Evolutionary conservation across 2,888 invertebrate species (phyloP), one percentile per base, ranked within the genome.

Genomic region (Scaptomyza parva): DNA sequence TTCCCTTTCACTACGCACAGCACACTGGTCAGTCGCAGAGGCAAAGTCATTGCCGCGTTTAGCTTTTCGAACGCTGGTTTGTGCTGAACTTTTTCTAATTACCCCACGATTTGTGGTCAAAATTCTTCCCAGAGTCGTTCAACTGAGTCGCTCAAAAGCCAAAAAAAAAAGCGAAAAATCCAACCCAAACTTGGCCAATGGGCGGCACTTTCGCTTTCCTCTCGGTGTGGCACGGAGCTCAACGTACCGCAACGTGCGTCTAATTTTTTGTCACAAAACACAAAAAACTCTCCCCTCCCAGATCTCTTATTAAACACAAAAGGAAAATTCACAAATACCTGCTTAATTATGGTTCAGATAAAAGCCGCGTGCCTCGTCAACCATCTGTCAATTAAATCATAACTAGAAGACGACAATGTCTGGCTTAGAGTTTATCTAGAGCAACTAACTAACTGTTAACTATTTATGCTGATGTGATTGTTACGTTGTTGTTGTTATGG

Each of bases 111-210:
- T 89, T 88, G 87, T 87, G 87, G 87, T 88, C 76, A 72, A 84
- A 82, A 89, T 89, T 86, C 89, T 89, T 82, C 85, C 78, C 89
- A 88, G 75, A 80, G 70, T 60, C 86, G 78, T 72, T 86, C 86
- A 78, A 68, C 78, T 88, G 86, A 68, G 87, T 77, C 78, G 37
- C 17, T 80, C 28, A 9, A 28, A 22, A 26, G 24, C 24, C 3
- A 76, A 66, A 44, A 28, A 35, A 35, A 45, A 28, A 35, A 28
- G 30, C 30, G 3, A 17, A 37, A 37, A 18, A 28, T 14, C 17
- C 28, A 45, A 12, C 47, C 70, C 75, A 70, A 70, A 70, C 14
- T 63, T 43, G 60, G 39, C 45, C 64, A 73, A 54, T 68, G 60
- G 81, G 65, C 72, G 87, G 88, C 86, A 84, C 84, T 84, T 84